A percentile compares a stretch with the other conserved stretches of the same genome.
phyloP scores from a whole-genome alignment of 2,113 vertebrate genomes.

The Amblyornis subalaris region DNA sequence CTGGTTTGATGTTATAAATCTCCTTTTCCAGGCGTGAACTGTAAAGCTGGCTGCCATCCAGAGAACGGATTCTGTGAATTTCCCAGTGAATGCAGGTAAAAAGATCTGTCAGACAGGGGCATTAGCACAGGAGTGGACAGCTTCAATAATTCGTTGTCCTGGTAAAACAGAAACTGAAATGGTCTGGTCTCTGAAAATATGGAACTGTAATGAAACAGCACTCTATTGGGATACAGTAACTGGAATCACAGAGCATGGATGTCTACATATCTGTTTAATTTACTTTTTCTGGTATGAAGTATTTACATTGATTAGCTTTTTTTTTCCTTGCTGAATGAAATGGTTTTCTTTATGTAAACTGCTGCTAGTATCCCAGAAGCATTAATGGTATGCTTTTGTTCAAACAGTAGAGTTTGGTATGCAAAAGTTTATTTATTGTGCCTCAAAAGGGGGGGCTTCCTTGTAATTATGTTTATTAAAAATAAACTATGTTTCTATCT shows the following conservation, averaged over 20 bases:
- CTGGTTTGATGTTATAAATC: background rate
- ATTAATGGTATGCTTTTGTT: background rate
- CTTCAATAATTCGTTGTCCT: background rate
- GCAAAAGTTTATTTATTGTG: background rate
- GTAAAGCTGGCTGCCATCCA: slow-evolving; percentile 80
- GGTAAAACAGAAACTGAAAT: background rate
- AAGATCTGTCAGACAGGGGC: background rate
- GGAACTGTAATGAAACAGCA: background rate
- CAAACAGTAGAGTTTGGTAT: background rate
- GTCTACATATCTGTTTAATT: background rate
- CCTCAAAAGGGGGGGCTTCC: background rate
- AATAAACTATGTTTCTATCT: background rate
- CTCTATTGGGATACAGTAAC: background rate
- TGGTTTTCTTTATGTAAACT: background rate
- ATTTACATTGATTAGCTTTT: background rate
- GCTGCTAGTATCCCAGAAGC: background rate
- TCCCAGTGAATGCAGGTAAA: slow-evolving; percentile 88
- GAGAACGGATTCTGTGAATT: slow-evolving; percentile 86
- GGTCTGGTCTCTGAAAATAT: background rate
- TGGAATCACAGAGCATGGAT: background rate
- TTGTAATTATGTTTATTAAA: background rate
- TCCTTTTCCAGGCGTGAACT: slow-evolving; percentile 77
- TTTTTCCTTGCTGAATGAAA: background rate
- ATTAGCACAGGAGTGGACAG: background rate
- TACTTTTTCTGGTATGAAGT: background rate